Evolutionary conservation across 2,888 invertebrate species (phyloP), one percentile per base, ranked within the genome.

Genomic region (Pherbina coryleti): DNA sequence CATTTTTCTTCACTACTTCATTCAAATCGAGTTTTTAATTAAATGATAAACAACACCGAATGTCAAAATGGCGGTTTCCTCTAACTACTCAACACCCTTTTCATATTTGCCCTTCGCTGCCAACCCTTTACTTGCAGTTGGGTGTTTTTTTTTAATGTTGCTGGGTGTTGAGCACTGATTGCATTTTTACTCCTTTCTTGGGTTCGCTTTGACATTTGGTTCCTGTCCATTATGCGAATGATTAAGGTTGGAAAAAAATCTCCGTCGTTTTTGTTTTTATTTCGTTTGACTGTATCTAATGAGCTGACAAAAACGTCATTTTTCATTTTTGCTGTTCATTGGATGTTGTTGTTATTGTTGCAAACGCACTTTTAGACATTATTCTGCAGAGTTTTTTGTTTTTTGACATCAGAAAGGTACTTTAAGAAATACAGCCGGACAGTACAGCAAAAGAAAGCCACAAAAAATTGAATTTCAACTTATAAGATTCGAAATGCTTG

Each of bases 221-320:
- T 25, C 14, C 51, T 53, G 76, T 76, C 76, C 76, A 57, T 70
- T 76, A 69, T 62, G 22, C 37, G 70, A n/a, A 71, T 75, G 76
- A 78, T 79, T 83, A 84, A 80, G 78, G 70, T 75, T 70, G 75
- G 79, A 81, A 82, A 74, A 79, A 74, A 78, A 78, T 57, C 53
- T 25, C 72, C 72, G 55, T 14, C 28, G 69, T 55, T 55, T 34
- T 55, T 74, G 17, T 31, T 64, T 53, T 53, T 57, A 37, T 67
- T 37, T 22, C 37, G 69, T 55, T 34, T 62, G 57, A 69, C 77
- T 44, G 37, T 81, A 78, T 82, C 82, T 82, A 83, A 82, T 83
- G 83, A 83, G 81, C 83, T 83, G 82, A 80, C 82, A 83, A 82
- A 81, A 78, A 83, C 79, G 70, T 81, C 78, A 83, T 83, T 82